Conservation (phyloP, 2,888 invertebrate genomes). For the Lasioglossum pauxillum region DNA sequence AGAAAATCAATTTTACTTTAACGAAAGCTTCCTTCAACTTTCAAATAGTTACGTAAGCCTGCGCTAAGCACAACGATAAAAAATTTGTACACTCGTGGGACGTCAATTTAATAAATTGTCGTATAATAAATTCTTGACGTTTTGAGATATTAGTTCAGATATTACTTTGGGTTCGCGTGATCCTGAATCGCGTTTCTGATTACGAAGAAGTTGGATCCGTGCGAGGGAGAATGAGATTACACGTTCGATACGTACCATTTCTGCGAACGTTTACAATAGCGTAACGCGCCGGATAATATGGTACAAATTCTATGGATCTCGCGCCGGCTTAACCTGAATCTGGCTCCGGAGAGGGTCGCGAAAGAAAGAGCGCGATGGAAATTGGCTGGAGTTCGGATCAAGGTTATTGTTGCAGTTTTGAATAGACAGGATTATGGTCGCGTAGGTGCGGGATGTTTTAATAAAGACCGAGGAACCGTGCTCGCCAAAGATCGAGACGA, state of each 20-base stretch:
- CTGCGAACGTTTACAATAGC: neutral
- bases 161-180: neutral
- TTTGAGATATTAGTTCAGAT: neutral
- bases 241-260: neutral
- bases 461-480: neutral
- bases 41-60: no score
- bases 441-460: neutral
- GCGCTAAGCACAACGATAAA: neutral
- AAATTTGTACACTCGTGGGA: neutral
- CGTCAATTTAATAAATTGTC: neutral
- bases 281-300: neutral
- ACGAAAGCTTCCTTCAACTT: no score
- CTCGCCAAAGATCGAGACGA: constrained; percentile 8
- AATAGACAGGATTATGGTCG: constrained; percentile 34
- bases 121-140: no score
- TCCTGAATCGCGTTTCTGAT: neutral
- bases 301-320: neutral
- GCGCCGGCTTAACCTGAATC: neutral
- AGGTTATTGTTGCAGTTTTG: constrained; percentile 31
- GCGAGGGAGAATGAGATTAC: neutral
- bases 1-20: neutral
- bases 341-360: neutral
- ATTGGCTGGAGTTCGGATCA: neutral
- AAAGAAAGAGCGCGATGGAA: neutral
- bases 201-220: neutral